A percentile compares a stretch with the other conserved stretches of the same genome.
Conservation (phyloP, 2,888 invertebrate species). For the Andrena chrysosceles region DNA sequence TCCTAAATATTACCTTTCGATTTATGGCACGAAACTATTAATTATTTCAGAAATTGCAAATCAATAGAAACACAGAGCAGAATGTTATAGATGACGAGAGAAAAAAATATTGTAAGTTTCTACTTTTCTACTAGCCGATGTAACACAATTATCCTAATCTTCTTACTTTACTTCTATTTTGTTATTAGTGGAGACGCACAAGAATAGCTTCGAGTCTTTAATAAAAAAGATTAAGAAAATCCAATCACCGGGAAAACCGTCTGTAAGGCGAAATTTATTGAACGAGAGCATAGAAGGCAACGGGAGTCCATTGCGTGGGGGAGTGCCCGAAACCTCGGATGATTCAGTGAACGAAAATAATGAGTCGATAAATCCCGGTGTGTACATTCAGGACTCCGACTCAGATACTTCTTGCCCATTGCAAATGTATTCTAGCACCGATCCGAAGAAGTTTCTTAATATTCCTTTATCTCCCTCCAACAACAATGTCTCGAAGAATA, state of each 20-base stretch:
- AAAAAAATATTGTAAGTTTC: slow-evolving; percentile 83
- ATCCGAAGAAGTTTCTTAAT: slow-evolving; percentile 65
- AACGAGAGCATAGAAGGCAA: slow-evolving; percentile 11
- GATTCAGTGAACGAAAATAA: slow-evolving; percentile 40
- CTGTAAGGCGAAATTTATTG: slow-evolving; percentile 60
- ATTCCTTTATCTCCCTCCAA: slow-evolving; percentile 47
- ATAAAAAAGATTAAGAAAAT: slow-evolving; percentile 78
- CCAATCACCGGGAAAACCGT: slow-evolving; percentile 28
- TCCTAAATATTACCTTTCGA: neutral
- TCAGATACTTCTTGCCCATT: slow-evolving; percentile 74
- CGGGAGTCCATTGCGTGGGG: neutral
- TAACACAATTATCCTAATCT: slow-evolving; percentile 7
- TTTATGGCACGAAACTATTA: slow-evolving; percentile 19
- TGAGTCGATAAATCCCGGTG: slow-evolving; percentile 26
- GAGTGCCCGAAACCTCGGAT: slow-evolving; percentile 13
- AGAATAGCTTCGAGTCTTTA: slow-evolving; percentile 80
- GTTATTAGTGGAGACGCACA: slow-evolving; percentile 80
- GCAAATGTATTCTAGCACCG: slow-evolving; percentile 75
- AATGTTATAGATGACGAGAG: slow-evolving; percentile 83
- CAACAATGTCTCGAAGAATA: neutral
- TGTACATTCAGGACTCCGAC: slow-evolving; percentile 73
- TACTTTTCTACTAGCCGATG: slow-evolving; percentile 26
- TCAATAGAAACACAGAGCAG: slow-evolving; percentile 82
- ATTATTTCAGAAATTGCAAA: slow-evolving; percentile 76
- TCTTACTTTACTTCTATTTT: slow-evolving; percentile 23